These are phyloP conservation scores for Contarinia nasturtii DNA, from an alignment of 1,140 invertebrate genomes.

Conservation along the genomic window DNA sequence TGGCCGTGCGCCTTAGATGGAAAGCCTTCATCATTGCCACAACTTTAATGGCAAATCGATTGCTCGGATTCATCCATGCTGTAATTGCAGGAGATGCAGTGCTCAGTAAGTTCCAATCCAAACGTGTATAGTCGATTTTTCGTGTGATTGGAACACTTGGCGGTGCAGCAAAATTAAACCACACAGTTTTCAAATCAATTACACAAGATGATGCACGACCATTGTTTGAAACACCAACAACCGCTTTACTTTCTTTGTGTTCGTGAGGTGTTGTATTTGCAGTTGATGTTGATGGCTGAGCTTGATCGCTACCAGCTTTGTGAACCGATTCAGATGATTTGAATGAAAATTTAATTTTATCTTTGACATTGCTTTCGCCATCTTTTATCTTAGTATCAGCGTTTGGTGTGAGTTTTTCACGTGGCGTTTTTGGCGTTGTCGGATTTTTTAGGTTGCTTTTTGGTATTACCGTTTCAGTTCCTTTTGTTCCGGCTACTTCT, in stretches of 20 bases:
- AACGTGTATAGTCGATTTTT: conserved; percentile 85
- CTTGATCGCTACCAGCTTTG: background rate
- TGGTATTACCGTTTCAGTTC: conserved; percentile 20
- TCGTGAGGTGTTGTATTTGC: conserved; percentile 15
- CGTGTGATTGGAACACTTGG: conserved; percentile 82
- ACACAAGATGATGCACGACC: conserved; percentile 59
- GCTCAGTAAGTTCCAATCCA: conserved; percentile 92
- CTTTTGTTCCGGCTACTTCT: conserved; percentile 5
- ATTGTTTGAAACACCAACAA: conserved; percentile 26
- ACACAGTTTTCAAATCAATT: conserved; percentile 75
- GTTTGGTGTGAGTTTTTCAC: background rate
- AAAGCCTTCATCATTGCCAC: conserved; percentile 57
- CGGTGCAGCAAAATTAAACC: conserved; percentile 95
- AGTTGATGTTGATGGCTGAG: background rate
- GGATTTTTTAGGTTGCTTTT: conserved; percentile 18
- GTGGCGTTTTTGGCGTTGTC: conserved; percentile 17
- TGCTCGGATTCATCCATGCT: conserved; percentile 92
- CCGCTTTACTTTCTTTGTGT: conserved; percentile 21
- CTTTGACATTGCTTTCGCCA: background rate
- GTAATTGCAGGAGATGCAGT: conserved; percentile 91
- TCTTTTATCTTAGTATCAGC: background rate
- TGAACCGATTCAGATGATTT: background rate
- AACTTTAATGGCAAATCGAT: conserved; percentile 65
- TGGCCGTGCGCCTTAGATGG: conserved; percentile 61
- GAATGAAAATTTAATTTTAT: background rate